These are phyloP conservation scores for Temnopleurus reevesii DNA, from an alignment of 53 echinoderm and acorn worm species.

Conservation along the genomic window DNA sequence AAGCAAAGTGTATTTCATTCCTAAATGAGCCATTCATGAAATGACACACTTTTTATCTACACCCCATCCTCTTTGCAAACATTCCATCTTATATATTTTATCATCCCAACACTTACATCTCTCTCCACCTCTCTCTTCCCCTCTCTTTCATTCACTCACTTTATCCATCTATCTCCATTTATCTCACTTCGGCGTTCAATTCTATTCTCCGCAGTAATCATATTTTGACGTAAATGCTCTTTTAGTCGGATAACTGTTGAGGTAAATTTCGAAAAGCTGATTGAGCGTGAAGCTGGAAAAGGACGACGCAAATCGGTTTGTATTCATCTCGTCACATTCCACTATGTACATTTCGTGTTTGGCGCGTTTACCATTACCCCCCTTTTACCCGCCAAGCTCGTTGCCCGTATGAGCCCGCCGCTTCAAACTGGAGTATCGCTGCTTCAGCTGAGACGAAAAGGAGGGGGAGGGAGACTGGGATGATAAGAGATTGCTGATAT, in stretches of 20 bases:
- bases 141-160: not conserved
- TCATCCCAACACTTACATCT: not conserved
- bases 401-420: conserved; percentile 13
- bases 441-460: not conserved
- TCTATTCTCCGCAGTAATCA: not conserved
- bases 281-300: conserved; percentile 24
- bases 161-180: not conserved
- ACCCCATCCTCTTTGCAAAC: not conserved
- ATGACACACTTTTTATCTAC: not conserved
- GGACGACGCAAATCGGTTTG: not conserved
- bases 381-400: not conserved
- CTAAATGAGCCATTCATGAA: conserved; percentile 26
- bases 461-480: not conserved
- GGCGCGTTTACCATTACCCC: not conserved
- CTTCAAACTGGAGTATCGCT: conserved; percentile 1
- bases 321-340: conserved; percentile 46
- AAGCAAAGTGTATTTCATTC: not conserved
- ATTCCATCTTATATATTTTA: not conserved
- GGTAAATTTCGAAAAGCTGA: conserved; percentile 38
- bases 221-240: conserved; percentile 43
- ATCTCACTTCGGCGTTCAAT: not conserved
- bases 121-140: not conserved
- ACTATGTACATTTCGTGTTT: conserved; percentile 42
- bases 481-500: not conserved
- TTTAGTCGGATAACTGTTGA: conserved; percentile 49